Conservation (phyloP, 1,140 invertebrate species). For the Drosophila mayri region DNA sequence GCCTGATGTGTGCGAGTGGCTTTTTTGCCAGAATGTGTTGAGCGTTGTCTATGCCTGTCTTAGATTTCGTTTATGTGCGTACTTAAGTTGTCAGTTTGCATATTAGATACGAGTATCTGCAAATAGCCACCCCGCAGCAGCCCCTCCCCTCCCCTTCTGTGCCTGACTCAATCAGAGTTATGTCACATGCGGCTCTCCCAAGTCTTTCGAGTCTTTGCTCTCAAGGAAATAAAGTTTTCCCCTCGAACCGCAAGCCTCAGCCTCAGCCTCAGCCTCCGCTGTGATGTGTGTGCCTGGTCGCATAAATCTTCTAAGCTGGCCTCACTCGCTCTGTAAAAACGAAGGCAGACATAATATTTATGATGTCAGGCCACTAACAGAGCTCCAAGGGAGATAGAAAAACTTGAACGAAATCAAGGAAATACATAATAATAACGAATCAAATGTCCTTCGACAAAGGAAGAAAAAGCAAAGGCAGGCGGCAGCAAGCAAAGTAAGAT, state of each 20-base stretch:
- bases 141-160: not conserved
- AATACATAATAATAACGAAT: conserved; percentile 63
- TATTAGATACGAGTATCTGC: conserved; percentile 57
- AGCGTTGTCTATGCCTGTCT: conserved; percentile 59
- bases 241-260: conserved; percentile 2
- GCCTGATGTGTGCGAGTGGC: conserved; percentile 15
- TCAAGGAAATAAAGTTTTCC: conserved; percentile 57
- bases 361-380: conserved; percentile 59
- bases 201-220: conserved; percentile 24
- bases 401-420: conserved; percentile 47
- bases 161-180: conserved; percentile 72
- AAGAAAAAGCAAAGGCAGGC: conserved; percentile 15
- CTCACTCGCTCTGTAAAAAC: conserved; percentile 37
- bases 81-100: conserved; percentile 81
- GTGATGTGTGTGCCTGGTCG: conserved; percentile 28
- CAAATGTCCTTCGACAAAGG: conserved; percentile 56
- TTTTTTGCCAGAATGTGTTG: conserved; percentile 44
- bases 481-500: conserved; percentile 12
- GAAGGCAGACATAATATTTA: conserved; percentile 71
- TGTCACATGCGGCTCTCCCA: conserved; percentile 59
- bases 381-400: conserved; percentile 16
- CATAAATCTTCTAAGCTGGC: conserved; percentile 65
- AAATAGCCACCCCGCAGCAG: conserved; percentile 22
- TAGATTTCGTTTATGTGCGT: conserved; percentile 67
- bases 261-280: not conserved